Percentiles rank a stretch among this genome's conserved stretches.
Evolutionary conservation across 2,797 vertebrate genomes (phyloP).

Genomic region (Erethizon dorsatum): DNA sequence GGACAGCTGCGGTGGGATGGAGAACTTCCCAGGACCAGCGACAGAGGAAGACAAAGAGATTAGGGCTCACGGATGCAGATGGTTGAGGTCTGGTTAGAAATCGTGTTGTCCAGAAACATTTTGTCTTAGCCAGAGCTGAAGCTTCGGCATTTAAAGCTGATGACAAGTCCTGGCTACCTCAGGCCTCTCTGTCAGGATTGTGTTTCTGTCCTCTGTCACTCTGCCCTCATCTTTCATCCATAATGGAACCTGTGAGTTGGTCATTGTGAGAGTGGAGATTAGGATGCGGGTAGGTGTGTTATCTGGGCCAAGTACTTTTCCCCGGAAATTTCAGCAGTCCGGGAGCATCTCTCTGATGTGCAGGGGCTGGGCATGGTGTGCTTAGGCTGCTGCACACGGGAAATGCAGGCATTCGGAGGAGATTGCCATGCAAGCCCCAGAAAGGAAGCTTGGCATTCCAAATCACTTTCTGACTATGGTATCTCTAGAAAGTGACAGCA

Average conservation of each 20-base stretch:
- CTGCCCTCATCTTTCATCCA: background rate
- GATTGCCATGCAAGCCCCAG: background rate
- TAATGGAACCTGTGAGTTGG: background rate
- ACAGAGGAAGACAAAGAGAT: constrained; percentile 14
- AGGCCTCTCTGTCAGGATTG: background rate
- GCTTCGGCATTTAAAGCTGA: background rate
- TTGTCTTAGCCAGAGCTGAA: constrained; percentile 35
- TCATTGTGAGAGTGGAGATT: background rate
- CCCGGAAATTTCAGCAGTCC: background rate
- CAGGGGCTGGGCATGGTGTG: background rate
- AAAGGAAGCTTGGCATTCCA: background rate
- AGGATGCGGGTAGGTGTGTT: background rate
- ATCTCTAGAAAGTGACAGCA: background rate
- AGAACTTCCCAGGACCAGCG: constrained; percentile 28
- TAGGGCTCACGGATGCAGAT: background rate
- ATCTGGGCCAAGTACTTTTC: background rate
- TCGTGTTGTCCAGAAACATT: background rate
- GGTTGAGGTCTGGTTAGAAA: constrained; percentile 62
- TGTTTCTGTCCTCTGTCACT: background rate
- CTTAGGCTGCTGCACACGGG: background rate
- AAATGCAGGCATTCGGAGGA: background rate
- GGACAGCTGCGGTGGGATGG: constrained; percentile 26
- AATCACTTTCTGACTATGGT: background rate
- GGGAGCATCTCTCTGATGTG: background rate
- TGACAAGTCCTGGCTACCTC: background rate